Base-by-base conservation (phyloP, 2,797 vertebrate genomes). In the Margarornis squamiger region DNA sequence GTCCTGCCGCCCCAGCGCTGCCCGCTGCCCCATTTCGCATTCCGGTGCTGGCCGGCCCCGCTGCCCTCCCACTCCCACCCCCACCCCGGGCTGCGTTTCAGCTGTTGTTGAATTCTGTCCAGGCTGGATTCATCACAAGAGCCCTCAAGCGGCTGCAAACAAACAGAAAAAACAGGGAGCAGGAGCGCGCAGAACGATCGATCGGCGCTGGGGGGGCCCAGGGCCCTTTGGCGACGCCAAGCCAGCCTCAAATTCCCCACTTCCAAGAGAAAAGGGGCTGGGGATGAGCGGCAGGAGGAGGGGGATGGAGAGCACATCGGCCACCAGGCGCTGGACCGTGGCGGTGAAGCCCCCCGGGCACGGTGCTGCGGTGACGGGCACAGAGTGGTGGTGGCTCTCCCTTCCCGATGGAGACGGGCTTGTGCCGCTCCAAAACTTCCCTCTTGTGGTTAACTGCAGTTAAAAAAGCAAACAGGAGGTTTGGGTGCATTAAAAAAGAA, bases 101-200 rank as follows among this genome's bases (percentile, higher is more conserved):
- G 96, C 92, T 95, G 89, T 84, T 93, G 92, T 87, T 94, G 96
- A 96, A 96, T 92, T 93, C 78, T 71, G 91, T 96, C 94, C 96
- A 93, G 94, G 91, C 92, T 89, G 96, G 95, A 95, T 93, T 92
- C 95, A 95, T 95, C 96, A 96, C 96, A 96, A 96, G 95, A 90
- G 93, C 96, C 94, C 93, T 91, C 91, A 95, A 94, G 90, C 94
- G 93, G 96, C 96, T 95, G 95, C 90, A 96, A 96, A 96, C 90
- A 96, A 96, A 96, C 89, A 95, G 86, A 92, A 94, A 92, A 90
- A 66, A 71, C 84, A 88, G 84, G 85, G 32, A 88, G 81, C 59
- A 34, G 81, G 93, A 96, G 89, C 26, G 29, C 89, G 71, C 85
- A 32, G 92, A 92, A 82, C 59, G 55, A 96, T 96, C 93, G 90